Conservation (phyloP, 2,113 vertebrate genomes). For the Bubo blakistoni region DNA sequence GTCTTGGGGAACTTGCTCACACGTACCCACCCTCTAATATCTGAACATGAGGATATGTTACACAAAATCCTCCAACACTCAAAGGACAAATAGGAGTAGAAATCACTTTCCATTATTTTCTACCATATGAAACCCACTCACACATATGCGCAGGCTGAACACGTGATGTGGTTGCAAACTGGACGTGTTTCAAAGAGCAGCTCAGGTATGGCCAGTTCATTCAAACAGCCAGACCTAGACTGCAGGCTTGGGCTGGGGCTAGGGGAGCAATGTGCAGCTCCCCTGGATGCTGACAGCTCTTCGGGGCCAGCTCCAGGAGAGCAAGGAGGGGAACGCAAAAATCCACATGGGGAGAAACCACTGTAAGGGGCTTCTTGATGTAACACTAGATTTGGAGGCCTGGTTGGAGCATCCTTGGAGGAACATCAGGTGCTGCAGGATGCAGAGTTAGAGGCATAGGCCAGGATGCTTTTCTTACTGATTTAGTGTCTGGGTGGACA, state of each 20-base stretch:
- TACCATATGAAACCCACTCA: background rate
- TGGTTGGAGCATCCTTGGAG: background rate
- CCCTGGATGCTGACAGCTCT: background rate
- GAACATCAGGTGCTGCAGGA: background rate
- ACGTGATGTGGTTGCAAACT: background rate
- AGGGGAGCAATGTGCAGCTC: background rate
- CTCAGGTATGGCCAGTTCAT: background rate
- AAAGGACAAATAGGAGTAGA: background rate
- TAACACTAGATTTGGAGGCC: background rate
- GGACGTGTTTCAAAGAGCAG: background rate
- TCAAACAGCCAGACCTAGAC: background rate
- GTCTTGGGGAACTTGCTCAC: background rate
- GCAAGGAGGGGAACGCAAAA: background rate
- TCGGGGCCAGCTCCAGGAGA: background rate
- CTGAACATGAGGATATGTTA: background rate
- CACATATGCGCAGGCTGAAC: background rate
- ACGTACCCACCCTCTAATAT: background rate
- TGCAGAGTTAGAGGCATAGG: background rate
- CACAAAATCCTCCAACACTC: background rate
- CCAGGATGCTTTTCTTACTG: background rate
- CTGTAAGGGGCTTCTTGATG: background rate
- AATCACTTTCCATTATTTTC: background rate
- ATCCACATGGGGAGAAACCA: rapidly evolving
- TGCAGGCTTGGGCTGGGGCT: background rate
- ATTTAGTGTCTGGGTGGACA: background rate